Conservation (phyloP, 2,888 invertebrate genomes). For the Lithophane leautieri region DNA sequence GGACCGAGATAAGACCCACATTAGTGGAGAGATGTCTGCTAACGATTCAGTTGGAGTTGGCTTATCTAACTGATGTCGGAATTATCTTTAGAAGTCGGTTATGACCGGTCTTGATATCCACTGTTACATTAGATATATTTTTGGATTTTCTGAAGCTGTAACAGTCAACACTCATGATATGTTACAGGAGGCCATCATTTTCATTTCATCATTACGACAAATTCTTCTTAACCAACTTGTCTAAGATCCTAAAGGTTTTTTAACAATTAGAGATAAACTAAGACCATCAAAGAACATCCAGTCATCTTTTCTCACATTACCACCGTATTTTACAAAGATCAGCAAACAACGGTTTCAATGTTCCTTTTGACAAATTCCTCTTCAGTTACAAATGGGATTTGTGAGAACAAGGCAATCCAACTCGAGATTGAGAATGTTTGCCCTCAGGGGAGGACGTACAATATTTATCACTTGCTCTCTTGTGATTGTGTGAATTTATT, state of each 20-base stretch:
- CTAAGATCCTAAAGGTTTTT: too few species aligned
- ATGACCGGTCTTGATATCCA: conserved; percentile 5
- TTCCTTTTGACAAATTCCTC: conserved; percentile 63
- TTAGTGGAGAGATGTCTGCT: conserved; percentile 51
- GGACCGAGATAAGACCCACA: conserved; percentile 39
- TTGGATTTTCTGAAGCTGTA: conserved; percentile 1
- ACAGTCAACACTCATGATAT: not conserved
- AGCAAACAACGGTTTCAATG: conserved; percentile 49
- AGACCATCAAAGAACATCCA: not conserved
- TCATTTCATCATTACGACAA: too few species aligned
- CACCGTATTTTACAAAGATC: conserved; percentile 26
- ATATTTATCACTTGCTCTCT: conserved; percentile 68
- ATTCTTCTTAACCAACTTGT: too few species aligned
- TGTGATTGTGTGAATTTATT: conserved; percentile 55
- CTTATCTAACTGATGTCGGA: conserved; percentile 14
- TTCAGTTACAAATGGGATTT: conserved; percentile 65
- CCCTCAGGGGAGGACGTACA: conserved; percentile 63
- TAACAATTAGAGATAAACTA: not conserved
- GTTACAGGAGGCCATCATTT: too few species aligned
- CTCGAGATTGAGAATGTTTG: conserved; percentile 67
- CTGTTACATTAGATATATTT: not conserved
- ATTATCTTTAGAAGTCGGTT: conserved; percentile 25
- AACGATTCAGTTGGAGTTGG: conserved; percentile 29
- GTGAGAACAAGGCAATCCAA: conserved; percentile 67
- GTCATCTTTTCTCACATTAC: conserved; percentile 6